phyloP scores from a whole-genome alignment of 2,888 invertebrate species.

The Dicycla oo region DNA sequence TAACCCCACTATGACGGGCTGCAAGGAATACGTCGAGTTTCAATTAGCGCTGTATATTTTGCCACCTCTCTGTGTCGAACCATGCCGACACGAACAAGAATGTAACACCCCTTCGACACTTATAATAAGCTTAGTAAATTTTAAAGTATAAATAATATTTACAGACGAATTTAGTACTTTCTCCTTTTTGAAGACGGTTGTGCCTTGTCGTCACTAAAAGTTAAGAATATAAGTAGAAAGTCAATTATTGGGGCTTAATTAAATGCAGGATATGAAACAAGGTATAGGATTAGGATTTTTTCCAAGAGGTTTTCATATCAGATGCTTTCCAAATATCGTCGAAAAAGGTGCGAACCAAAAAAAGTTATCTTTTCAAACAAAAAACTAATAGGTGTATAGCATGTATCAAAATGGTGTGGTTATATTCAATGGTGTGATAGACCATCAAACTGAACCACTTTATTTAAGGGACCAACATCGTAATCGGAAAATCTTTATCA shows the following conservation, averaged over 20 bases:
- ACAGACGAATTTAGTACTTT: conserved; percentile 24
- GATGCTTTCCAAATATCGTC: not conserved
- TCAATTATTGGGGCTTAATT: conserved; percentile 38
- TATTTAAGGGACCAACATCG: no score
- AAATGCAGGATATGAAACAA: conserved; percentile 42
- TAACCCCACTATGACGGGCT: no score
- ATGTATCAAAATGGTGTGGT: not conserved
- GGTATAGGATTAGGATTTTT: conserved; percentile 43
- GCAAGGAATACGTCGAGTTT: no score
- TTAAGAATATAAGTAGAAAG: conserved; percentile 13
- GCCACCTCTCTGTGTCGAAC: not conserved
- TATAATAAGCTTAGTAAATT: conserved; percentile 18
- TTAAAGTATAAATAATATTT: conserved; percentile 17
- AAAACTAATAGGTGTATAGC: not conserved
- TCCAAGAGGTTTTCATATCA: conserved; percentile 35
- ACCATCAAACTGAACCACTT: not conserved
- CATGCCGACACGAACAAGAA: conserved; percentile 1
- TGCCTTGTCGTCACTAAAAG: conserved; percentile 9
- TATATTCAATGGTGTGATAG: not conserved
- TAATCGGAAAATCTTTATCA: not conserved
- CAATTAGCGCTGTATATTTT: not conserved
- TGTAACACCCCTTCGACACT: not conserved
- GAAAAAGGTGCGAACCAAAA: not conserved
- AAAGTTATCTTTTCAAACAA: not conserved
- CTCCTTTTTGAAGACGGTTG: conserved; percentile 16